Percentiles rank a stretch among this genome's conserved stretches.
phyloP scores from a whole-genome alignment of 2,888 invertebrate species.

The Scaptomyza flava region DNA sequence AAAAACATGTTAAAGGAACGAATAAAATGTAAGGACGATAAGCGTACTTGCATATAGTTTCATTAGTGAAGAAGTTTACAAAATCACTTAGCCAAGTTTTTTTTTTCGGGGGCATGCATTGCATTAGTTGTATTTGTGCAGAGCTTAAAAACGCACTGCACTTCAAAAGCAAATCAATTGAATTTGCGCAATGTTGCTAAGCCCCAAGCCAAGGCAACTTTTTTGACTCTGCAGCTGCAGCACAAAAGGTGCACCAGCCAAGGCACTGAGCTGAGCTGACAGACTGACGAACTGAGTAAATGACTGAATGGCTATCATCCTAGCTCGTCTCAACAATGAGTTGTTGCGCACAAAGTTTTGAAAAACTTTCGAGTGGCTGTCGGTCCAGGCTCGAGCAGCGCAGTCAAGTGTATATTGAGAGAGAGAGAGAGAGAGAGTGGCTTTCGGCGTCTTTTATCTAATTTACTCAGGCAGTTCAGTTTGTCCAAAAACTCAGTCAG shows the following conservation, averaged over 20 bases:
- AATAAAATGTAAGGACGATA: background rate
- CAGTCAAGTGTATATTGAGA: slow-evolving; percentile 53
- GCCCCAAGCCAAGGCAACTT: slow-evolving; percentile 29
- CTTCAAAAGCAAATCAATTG: slow-evolving; percentile 67
- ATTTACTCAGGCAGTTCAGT: slow-evolving; percentile 30
- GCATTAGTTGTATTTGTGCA: slow-evolving; percentile 70
- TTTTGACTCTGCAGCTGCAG: slow-evolving; percentile 19
- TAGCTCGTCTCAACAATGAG: slow-evolving; percentile 41
- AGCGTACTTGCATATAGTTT: slow-evolving; percentile 33
- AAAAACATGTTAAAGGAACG: background rate
- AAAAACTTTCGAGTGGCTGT: slow-evolving; percentile 45
- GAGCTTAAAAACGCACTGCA: slow-evolving; percentile 61
- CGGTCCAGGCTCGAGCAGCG: slow-evolving; percentile 12
- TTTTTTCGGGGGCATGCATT: slow-evolving; percentile 35
- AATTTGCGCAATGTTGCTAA: slow-evolving; percentile 65
- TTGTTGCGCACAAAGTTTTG: slow-evolving; percentile 64
- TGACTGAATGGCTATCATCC: slow-evolving; percentile 14
- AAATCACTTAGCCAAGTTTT: slow-evolving; percentile 61
- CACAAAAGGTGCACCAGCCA: slow-evolving; percentile 51
- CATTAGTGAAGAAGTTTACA: slow-evolving; percentile 42
- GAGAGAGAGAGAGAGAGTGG: slow-evolving; percentile 39
- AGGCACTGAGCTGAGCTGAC: background rate
- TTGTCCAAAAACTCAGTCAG: slow-evolving; percentile 2
- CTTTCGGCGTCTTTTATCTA: slow-evolving; percentile 67
- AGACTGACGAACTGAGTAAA: background rate